Evolutionary conservation across 2,797 vertebrate genomes (phyloP).

Genomic region (Lithobates pipiens): DNA sequence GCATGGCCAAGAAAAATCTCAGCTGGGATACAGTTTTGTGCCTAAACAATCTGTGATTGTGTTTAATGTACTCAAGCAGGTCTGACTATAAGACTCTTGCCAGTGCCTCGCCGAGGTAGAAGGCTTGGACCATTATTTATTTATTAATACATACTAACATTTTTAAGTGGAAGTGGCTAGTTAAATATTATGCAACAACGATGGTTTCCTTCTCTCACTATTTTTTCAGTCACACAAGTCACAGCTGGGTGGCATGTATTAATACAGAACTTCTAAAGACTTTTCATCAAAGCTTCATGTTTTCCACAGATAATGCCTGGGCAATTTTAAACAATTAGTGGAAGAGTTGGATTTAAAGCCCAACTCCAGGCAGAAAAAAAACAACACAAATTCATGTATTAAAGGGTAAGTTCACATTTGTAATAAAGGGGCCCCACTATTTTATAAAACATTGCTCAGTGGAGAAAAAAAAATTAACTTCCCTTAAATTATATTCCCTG

Average conservation of each 20-base stretch:
- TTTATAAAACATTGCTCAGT: too few species aligned
- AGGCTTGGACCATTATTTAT: constrained; percentile 53
- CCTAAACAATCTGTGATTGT: constrained; percentile 86
- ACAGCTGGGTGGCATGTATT: not conserved
- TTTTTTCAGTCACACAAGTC: not conserved
- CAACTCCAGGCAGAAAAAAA: too few species aligned
- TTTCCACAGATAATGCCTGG: not conserved
- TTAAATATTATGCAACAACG: constrained; percentile 19
- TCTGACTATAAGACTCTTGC: constrained; percentile 81
- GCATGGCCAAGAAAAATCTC: constrained; percentile 86
- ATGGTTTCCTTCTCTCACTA: not conserved
- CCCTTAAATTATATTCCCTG: too few species aligned
- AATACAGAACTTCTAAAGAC: not conserved
- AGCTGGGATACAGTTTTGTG: constrained; percentile 86
- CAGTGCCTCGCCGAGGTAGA: constrained; percentile 78
- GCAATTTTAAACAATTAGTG: not conserved
- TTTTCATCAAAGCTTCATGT: not conserved
- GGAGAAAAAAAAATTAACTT: too few species aligned
- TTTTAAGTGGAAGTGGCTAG: not conserved
- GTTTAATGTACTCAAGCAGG: constrained; percentile 87
- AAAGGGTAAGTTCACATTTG: too few species aligned
- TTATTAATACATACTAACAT: constrained; percentile 2
- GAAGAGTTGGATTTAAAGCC: not conserved
- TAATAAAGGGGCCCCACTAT: too few species aligned
- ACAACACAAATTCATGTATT: too few species aligned